Conservation (phyloP, 2,113 vertebrate species). For the Taxidea taxus region DNA sequence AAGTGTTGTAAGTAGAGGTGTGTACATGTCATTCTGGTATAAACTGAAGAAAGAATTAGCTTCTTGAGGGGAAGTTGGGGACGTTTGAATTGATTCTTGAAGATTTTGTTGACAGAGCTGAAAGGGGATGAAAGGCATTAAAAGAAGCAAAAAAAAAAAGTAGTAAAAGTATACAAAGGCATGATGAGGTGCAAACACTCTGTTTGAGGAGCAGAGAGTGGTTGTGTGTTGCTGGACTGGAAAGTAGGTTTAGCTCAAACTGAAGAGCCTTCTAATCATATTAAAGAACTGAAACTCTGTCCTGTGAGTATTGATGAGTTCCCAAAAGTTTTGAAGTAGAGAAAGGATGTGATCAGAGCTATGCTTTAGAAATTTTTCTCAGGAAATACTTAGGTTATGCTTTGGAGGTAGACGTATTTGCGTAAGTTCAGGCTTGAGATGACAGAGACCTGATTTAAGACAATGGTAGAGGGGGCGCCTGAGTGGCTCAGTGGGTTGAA, state of each 20-base stretch:
- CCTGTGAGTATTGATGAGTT: not conserved
- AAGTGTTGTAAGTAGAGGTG: not conserved
- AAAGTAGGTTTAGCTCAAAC: not conserved
- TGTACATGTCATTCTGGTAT: not conserved
- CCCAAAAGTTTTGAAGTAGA: not conserved
- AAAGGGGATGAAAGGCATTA: not conserved
- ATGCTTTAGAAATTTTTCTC: not conserved
- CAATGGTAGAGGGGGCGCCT: not conserved
- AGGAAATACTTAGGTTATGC: not conserved
- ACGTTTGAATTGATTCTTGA: slow-evolving; percentile 7
- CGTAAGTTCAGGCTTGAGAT: not conserved
- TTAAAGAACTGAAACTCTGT: not conserved
- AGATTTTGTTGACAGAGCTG: not conserved
- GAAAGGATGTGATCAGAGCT: not conserved
- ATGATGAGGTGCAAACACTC: not conserved
- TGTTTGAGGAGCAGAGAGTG: not conserved
- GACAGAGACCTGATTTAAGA: not conserved
- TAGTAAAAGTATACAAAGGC: accelerated
- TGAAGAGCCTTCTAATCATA: not conserved
- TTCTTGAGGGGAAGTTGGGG: not conserved
- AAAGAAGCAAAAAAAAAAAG: not conserved
- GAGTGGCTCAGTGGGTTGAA: no score
- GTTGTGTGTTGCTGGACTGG: not conserved
- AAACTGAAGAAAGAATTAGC: not conserved
- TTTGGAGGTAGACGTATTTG: not conserved